Evolutionary conservation across 2,113 vertebrate genomes (phyloP).

Genomic region (Zosterops borbonicus): DNA sequence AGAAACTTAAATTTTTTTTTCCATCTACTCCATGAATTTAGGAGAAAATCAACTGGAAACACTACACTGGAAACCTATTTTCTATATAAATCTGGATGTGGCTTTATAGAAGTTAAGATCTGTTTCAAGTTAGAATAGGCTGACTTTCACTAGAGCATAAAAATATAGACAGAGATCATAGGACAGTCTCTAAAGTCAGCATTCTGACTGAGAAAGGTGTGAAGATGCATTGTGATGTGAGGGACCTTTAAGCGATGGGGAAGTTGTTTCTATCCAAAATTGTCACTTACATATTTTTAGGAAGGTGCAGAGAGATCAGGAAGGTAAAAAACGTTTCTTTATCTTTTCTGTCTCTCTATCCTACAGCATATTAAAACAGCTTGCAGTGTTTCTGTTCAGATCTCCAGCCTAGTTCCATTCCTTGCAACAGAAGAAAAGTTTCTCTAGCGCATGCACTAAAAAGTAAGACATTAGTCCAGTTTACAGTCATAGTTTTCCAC

Average conservation of each 20-base stretch:
- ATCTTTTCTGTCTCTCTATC: neutral
- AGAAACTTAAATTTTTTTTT: neutral
- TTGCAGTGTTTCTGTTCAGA: neutral
- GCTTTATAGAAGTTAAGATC: neutral
- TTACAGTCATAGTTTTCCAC: neutral
- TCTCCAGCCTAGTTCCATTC: neutral
- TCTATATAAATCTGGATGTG: neutral
- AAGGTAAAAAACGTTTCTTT: neutral
- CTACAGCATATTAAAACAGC: neutral
- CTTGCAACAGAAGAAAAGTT: neutral
- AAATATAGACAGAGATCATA: neutral
- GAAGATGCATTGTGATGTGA: neutral
- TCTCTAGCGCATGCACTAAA: neutral
- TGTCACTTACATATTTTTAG: neutral
- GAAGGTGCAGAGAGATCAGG: neutral
- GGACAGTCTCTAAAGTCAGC: neutral
- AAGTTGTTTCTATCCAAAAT: conserved; percentile 19
- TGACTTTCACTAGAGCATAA: neutral
- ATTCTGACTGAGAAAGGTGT: neutral
- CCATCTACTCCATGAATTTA: neutral
- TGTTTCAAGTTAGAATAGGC: neutral
- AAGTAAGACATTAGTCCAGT: neutral
- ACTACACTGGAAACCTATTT: neutral
- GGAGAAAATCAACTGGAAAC: neutral
- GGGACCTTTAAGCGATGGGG: neutral